Evolutionary conservation across 2,113 vertebrate genomes (phyloP), one percentile per base, ranked within the genome.

Genomic region (Vidua macroura): DNA sequence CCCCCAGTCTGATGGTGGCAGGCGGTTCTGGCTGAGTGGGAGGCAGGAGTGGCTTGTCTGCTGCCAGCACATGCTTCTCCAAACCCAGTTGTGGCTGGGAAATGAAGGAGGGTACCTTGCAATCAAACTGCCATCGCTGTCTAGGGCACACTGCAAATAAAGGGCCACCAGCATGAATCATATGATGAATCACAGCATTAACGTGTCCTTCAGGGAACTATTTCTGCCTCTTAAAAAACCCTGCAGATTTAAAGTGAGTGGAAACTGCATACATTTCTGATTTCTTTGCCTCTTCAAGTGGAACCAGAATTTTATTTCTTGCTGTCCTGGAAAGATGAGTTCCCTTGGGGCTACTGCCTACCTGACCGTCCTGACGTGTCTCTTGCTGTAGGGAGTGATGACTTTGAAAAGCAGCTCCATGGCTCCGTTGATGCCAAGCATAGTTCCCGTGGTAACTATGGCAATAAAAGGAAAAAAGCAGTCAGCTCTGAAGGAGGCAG

Each of bases 371-470:
- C 86, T 97, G 63, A 98, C 90, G 52, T 97, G 95, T 81, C 97
- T 98, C 92, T 93, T 97, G 88, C 98, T 98, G 66, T 98, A 98
- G 18, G 98, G 98, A 60, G 98, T 97, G 92, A 99, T 98, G 88
- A 98, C 97, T 77, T 95, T 95, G 97, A 99, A 98, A 91, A 99
- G 97, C 64, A 98, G 94, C 39, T 99, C 99, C 97, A 99, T 97
- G 3, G 98, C 98, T 87, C 98, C 97, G 55, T 98, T 99, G 93
- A 98, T 97, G 39, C 98, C 99, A 66, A 99, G 96, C 33, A 98
- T 95, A 59, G 98, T 97, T 86, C 98, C 98, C 4, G 98, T 98
- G 78, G 98, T 97, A 90, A 98, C 99, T 99, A 66, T 58, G 12
- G 30, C 84, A 91, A 86, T 31, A 85, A 93, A 92, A 96, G 69